phyloP scores from a whole-genome alignment of 2,797 vertebrate genomes.

The Myotis myotis region DNA sequence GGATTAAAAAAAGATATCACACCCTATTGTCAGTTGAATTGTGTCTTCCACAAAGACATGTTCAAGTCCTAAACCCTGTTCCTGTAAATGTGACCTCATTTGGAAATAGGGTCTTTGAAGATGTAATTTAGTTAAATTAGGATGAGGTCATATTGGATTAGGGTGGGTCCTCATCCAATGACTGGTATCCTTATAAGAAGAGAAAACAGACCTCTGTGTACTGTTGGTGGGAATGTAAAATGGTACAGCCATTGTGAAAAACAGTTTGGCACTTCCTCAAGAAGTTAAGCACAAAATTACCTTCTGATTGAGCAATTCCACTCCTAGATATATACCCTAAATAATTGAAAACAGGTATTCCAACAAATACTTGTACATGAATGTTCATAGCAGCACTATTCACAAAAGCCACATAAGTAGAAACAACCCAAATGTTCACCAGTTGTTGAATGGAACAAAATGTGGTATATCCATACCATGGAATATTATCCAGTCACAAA shows the following conservation, averaged over 20 bases:
- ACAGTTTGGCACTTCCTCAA: neutral
- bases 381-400: neutral
- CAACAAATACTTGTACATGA: neutral
- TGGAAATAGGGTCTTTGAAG: neutral
- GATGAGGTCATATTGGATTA: neutral
- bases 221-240: neutral
- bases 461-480: fast-evolving
- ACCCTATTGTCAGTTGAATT: neutral
- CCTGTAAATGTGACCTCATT: neutral
- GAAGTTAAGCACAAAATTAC: neutral
- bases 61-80: neutral
- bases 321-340: neutral
- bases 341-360: neutral
- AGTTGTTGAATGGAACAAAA: neutral
- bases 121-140: neutral
- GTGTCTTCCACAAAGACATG: neutral
- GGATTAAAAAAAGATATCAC: neutral
- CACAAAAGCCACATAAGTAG: neutral
- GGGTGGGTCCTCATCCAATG: neutral
- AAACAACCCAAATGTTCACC: neutral
- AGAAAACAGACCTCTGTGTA: neutral
- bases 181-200: neutral
- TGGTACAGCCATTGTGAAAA: neutral
- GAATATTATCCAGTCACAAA: neutral
- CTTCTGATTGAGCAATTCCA: neutral